A percentile compares a stretch with the other conserved stretches of the same genome.
phyloP scores from a whole-genome alignment of 2,888 invertebrate genomes.

The Spisula subtruncata region DNA sequence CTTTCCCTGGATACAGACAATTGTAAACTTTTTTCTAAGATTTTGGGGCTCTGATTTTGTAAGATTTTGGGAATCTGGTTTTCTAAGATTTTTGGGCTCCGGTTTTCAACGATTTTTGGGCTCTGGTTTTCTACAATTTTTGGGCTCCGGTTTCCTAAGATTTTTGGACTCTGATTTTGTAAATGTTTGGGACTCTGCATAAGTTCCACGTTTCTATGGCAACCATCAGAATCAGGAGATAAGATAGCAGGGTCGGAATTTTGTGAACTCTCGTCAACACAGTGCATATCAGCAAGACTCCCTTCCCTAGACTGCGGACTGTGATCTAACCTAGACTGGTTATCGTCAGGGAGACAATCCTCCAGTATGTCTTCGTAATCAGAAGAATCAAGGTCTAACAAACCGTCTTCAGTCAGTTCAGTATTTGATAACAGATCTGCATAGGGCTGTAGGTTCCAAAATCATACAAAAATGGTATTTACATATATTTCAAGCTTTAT shows the following conservation, averaged over 20 bases:
- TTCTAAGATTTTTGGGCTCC: not conserved
- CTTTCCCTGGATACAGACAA: not conserved
- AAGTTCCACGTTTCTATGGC: not conserved
- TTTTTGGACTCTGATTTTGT: not conserved
- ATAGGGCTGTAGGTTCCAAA: not conserved
- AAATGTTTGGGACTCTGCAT: not conserved
- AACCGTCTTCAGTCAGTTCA: not conserved
- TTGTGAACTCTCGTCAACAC: not conserved
- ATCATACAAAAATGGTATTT: constrained; percentile 11
- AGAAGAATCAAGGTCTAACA: not conserved
- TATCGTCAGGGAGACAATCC: not conserved
- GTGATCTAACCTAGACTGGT: constrained; percentile 30
- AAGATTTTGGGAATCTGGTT: not conserved
- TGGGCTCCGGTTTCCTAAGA: not conserved
- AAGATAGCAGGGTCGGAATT: not conserved
- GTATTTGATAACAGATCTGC: not conserved
- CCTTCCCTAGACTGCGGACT: not conserved
- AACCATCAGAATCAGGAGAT: not conserved
- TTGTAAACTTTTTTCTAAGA: not conserved
- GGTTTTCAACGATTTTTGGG: not conserved
- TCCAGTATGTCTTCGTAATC: too few relatives aligned
- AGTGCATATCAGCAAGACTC: not conserved
- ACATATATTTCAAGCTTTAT: too few relatives aligned
- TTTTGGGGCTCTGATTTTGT: not conserved
- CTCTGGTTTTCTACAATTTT: not conserved